A percentile compares a stretch with the other conserved stretches of the same genome.
Evolutionary conservation across 2,888 invertebrate genomes (phyloP).

Genomic region (Miltochrista miniata): DNA sequence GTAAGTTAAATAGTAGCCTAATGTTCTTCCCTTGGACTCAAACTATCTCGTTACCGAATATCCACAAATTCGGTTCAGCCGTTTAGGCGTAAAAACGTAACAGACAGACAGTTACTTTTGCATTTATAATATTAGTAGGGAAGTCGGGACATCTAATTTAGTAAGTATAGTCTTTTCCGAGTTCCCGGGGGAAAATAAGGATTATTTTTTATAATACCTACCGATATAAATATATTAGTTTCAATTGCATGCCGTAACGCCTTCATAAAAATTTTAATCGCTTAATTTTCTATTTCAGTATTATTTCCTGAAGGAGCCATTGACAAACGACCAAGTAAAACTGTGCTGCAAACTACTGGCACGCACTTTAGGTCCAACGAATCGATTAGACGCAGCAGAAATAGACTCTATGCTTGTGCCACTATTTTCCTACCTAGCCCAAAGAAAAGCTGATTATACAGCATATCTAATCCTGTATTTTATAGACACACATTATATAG

Average conservation of each 20-base stretch:
- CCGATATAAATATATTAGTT: too few relatives aligned
- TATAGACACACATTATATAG: conserved; percentile 39
- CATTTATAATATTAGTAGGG: too few relatives aligned
- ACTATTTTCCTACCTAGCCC: conserved; percentile 58
- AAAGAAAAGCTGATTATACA: conserved; percentile 48
- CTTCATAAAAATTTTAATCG: background rate
- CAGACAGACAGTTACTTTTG: too few relatives aligned
- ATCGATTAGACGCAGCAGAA: conserved; percentile 48
- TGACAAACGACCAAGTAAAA: conserved; percentile 52
- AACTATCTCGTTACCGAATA: too few relatives aligned
- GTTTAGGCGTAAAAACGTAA: too few relatives aligned
- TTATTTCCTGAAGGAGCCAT: conserved; percentile 59
- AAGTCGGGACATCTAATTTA: too few relatives aligned
- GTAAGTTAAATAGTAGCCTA: too few relatives aligned
- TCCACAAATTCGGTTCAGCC: too few relatives aligned
- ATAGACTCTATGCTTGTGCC: conserved; percentile 52
- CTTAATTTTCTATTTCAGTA: conserved; percentile 56
- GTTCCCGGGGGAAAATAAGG: too few relatives aligned
- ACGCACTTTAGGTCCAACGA: conserved; percentile 42
- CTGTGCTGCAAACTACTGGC: conserved; percentile 36
- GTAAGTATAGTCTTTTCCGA: too few relatives aligned
- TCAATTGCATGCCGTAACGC: background rate
- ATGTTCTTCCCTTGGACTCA: too few relatives aligned
- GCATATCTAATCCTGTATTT: conserved; percentile 44
- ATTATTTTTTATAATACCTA: too few relatives aligned